Conservation (phyloP, 2,113 vertebrate species). For the Seriola aureovittata region DNA sequence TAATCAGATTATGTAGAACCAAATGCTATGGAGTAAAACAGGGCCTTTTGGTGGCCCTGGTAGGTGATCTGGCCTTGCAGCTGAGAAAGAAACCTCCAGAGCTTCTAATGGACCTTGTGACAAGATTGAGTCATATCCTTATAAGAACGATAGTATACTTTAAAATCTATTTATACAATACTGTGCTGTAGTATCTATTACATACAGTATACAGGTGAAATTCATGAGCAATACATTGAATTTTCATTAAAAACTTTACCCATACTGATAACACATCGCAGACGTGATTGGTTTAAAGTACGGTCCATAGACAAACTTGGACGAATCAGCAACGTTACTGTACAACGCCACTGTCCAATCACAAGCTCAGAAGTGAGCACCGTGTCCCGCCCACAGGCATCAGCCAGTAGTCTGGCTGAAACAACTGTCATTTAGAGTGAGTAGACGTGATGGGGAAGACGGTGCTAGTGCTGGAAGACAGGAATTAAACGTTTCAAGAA, state of each 20-base stretch:
- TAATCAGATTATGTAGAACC: no score
- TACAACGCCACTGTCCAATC: constrained; percentile 64
- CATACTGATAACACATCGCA: not conserved
- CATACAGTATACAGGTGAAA: no score
- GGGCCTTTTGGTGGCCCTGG: no score
- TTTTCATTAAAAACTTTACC: constrained; percentile 5
- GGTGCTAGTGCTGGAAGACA: constrained; percentile 16
- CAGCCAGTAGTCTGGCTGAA: constrained; percentile 68
- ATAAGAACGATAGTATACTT: not conserved
- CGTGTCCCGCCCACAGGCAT: constrained; percentile 61
- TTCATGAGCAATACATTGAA: not conserved
- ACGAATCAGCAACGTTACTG: constrained; percentile 70
- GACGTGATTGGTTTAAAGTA: constrained; percentile 62
- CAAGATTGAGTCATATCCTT: not conserved
- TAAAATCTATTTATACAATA: not conserved
- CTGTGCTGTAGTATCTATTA: not conserved
- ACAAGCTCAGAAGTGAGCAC: not conserved
- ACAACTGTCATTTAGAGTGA: constrained; percentile 80
- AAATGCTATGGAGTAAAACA: no score
- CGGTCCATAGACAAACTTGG: not conserved
- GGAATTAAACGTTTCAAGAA: constrained; percentile 42
- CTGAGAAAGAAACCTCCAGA: no score
- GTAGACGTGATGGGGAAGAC: constrained; percentile 69
- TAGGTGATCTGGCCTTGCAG: no score
- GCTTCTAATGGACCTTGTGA: no score